A percentile compares a stretch with the other conserved stretches of the same genome.
Conservation (phyloP, 2,888 invertebrate genomes). For the Yponomeuta evonymella region DNA sequence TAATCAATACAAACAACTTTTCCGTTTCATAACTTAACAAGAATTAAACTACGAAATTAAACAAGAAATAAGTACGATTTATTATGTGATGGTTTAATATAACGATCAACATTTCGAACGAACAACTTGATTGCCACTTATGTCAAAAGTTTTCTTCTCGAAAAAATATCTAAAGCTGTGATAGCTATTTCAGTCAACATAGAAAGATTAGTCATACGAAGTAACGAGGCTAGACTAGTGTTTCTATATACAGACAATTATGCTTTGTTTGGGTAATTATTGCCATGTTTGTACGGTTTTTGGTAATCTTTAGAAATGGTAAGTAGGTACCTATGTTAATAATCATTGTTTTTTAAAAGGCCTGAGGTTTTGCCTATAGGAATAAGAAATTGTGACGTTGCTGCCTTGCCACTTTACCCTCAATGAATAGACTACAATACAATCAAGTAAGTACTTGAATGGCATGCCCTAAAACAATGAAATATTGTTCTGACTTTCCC, state of each 20-base stretch:
- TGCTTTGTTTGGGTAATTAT: neutral
- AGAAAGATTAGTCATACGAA: neutral
- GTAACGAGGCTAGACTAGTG: neutral
- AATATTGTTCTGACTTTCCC: neutral
- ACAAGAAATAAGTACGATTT: too few relatives aligned
- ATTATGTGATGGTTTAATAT: too few relatives aligned
- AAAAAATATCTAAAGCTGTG: neutral
- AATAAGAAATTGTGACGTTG: too few relatives aligned
- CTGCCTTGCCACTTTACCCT: too few relatives aligned
- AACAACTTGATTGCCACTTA: neutral
- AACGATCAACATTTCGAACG: too few relatives aligned
- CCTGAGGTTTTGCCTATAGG: too few relatives aligned
- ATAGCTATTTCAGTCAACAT: neutral
- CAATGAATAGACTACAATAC: too few relatives aligned
- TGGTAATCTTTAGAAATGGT: neutral
- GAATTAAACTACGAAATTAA: too few relatives aligned
- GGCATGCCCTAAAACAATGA: neutral
- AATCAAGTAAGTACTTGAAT: neutral
- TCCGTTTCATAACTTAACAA: too few relatives aligned
- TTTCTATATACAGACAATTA: neutral
- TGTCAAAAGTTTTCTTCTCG: neutral
- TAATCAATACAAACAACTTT: too few relatives aligned
- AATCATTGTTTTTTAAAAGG: neutral
- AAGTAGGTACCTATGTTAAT: neutral
- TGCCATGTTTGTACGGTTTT: neutral